Evolutionary conservation across 1,140 invertebrate species (phyloP), one percentile per base, ranked within the genome.

Genomic region (Neodiprion pinetum): DNA sequence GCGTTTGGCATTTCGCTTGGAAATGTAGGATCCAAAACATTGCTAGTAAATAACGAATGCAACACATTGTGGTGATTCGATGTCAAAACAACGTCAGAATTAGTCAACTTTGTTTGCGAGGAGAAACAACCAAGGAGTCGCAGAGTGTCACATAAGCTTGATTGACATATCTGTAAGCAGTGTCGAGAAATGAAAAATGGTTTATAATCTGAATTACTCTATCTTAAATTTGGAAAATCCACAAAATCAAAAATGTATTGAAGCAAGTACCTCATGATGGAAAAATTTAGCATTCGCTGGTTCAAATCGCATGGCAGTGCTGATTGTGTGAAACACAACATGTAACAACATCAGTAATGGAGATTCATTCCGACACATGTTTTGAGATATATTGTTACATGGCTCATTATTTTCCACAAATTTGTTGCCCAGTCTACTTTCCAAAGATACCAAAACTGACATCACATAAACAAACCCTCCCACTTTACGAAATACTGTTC

Each of bases 251-350:
- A 40, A 53, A 71, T 1, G 28, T 40, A 40, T 73, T 23, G 3
- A 71, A 49, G 72, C 61, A 82, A 84, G 84, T 86, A 96, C 95
- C 92, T 99, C 98, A 74, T 96, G 94, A 82, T 98, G 94, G 91
- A 99, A 99, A 89, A 98, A 98, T 86, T 98, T 98, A 0, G 98
- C 98, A 90, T 99, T 99, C 3, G 97, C 97, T 2, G 98, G 98
- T 88, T 99, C 98, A 87, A 98, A 99, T 81, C 98, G 91, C 98
- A 99, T 99, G 4, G 98, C 97, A 4, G 98, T 96, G 75, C 96
- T 96, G 68, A 99, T 92, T 0, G 97, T 98, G 84, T 97, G 96
- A 88, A 99, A 99, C 21, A 99, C 96, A 47, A 96, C 93, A 78
- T 96, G 93, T 73, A 99, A 88, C 50, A 97, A 84, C 50, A 92